These are phyloP conservation scores for Oryzias melastigma DNA, from an alignment of 2,113 vertebrate species.

Conservation along the genomic window DNA sequence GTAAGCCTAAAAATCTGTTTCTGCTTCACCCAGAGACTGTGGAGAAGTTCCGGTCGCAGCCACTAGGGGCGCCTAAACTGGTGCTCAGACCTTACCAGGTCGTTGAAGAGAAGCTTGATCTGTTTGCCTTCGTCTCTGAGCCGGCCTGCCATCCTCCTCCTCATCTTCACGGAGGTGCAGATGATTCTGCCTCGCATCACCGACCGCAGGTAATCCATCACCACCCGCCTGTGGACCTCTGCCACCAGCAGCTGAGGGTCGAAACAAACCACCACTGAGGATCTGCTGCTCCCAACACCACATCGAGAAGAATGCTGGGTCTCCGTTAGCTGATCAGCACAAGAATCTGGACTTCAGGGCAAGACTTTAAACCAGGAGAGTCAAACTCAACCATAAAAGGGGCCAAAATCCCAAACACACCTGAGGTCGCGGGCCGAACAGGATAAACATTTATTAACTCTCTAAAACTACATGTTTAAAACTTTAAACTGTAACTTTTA, in stretches of 20 bases:
- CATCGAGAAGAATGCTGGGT: no score
- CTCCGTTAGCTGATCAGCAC: no score
- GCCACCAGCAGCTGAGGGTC: slow-evolving; percentile 77
- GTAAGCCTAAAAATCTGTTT: no score
- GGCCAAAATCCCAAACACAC: no score
- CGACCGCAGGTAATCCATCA: slow-evolving; percentile 84
- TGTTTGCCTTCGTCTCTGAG: slow-evolving; percentile 82
- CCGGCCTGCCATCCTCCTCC: slow-evolving; percentile 80
- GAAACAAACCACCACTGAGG: not conserved
- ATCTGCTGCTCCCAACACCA: not conserved
- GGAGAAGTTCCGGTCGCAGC: not conserved
- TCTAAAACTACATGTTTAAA: no score
- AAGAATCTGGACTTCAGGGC: no score
- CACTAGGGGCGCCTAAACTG: not conserved
- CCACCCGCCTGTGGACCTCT: slow-evolving; percentile 83
- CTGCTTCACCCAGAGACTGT: no score
- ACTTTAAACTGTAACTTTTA: no score
- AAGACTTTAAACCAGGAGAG: no score
- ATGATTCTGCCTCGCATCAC: slow-evolving; percentile 84
- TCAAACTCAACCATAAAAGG: no score
- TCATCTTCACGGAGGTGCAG: slow-evolving; percentile 84
- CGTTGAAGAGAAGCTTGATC: slow-evolving; percentile 84
- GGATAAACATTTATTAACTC: no score
- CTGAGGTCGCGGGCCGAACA: no score
- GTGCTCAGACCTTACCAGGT: slow-evolving; percentile 78